A percentile compares a stretch with the other conserved stretches of the same genome.
phyloP scores from a whole-genome alignment of 2,888 invertebrate genomes.

The Corythucha ciliata region DNA sequence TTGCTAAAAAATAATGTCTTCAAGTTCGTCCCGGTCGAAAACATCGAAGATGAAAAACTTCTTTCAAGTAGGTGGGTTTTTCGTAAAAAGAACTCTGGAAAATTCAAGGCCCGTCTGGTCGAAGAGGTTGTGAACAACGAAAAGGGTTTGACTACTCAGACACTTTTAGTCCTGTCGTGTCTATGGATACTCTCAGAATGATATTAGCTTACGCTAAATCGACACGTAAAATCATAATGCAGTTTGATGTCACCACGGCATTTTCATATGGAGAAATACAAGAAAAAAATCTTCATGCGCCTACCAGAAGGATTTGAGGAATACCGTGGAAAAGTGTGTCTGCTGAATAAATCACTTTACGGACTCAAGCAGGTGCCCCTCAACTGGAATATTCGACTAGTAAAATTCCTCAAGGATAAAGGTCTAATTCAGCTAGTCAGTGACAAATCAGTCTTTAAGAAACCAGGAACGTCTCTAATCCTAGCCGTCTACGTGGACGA shows the following conservation, averaged over 20 bases:
- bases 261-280: conserved; percentile 27
- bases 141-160: conserved; percentile 22
- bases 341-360: conserved; percentile 25
- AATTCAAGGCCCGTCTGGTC: conserved; percentile 25
- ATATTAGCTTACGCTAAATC: conserved; percentile 17
- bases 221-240: neutral
- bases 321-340: conserved; percentile 18
- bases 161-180: conserved; percentile 25
- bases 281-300: conserved; percentile 24
- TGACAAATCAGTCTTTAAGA: conserved; percentile 26
- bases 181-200: conserved; percentile 15
- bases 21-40: neutral
- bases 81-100: conserved; percentile 6
- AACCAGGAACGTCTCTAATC: conserved; percentile 4
- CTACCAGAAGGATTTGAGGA: conserved; percentile 27
- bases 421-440: conserved; percentile 18
- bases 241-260: conserved; percentile 28
- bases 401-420: conserved; percentile 15
- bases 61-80: conserved; percentile 12
- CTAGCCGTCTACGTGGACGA: conserved; percentile 26
- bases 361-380: conserved; percentile 27
- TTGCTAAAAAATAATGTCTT: conserved; percentile 1
- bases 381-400: conserved; percentile 26
- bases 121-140: conserved; percentile 25
- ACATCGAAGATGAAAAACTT: conserved; percentile 1